Evolutionary conservation across 2,888 invertebrate species (phyloP), one percentile per base, ranked within the genome.

Genomic region (Megastigmus dorsalis): DNA sequence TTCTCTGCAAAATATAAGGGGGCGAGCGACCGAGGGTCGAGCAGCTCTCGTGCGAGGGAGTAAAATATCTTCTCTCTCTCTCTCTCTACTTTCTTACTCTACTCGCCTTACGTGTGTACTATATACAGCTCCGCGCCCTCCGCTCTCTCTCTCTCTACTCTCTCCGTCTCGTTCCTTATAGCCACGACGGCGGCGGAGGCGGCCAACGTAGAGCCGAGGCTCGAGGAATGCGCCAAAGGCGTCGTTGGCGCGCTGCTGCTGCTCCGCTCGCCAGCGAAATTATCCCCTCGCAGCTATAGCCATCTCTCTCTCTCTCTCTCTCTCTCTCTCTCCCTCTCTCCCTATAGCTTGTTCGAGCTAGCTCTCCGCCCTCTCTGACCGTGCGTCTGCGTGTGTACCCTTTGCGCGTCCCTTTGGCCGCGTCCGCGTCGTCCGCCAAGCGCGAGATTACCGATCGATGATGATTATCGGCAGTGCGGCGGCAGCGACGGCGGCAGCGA

Each of bases 391-490:
- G 13, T 28, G 38, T 13, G 15, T 28, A 23, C 30, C 36, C 66
- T 4, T 10, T 13, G 10, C 50, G 52, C 48, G 59, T 60, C 43
- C 68, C 57, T 59, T 48, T 30, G 54, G n/a, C 38, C 45, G 9
- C 26, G 3, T 18, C 43, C 55, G 20, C 45, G n/a, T n/a, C 55
- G 36, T 13, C 28, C 41, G 41, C 15, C 43, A 15, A 45, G 50
- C 75, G 57, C 63, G 68, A 60, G 73, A 76, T 76, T 69, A 73
- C 72, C 68, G 76, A 76, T 73, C 76, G 76, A 73, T 69, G 73
- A 50, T 69, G 76, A 73, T 76, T 76, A 76, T 73, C 76, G 68
- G 59, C 45, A 15, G 30, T 45, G 50, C 43, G 15, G 20, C 33
- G n/a, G n/a, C n/a, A n/a, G n/a, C n/a, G n/a, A n/a, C n/a, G n/a